phyloP scores from a whole-genome alignment of 2,888 invertebrate species.

The Leptogaster cylindrica region DNA sequence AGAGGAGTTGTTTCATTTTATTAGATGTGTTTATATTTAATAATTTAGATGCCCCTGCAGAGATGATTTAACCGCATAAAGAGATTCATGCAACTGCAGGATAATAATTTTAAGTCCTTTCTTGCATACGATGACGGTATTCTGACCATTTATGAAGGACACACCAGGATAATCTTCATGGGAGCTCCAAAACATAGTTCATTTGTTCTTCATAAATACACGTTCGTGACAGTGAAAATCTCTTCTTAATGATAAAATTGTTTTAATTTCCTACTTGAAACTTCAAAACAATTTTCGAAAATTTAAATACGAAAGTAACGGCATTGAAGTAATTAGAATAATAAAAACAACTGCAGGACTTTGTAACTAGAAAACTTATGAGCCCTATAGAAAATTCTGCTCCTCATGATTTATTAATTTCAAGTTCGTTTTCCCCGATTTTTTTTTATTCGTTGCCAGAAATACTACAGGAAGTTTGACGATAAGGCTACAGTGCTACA shows the following conservation, averaged over 20 bases:
- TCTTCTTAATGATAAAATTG: background rate
- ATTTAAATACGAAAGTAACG: too few relatives aligned
- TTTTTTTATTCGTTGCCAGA: too few relatives aligned
- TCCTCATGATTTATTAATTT: too few relatives aligned
- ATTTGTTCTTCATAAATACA: too few relatives aligned
- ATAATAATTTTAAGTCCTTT: slow-evolving; percentile 40
- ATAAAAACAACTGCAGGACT: too few relatives aligned
- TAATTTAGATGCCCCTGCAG: slow-evolving; percentile 48
- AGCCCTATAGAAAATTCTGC: too few relatives aligned
- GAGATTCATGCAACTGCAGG: slow-evolving; percentile 47
- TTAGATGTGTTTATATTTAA: slow-evolving; percentile 47
- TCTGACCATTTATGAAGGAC: slow-evolving; percentile 6
- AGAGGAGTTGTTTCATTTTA: slow-evolving; percentile 34
- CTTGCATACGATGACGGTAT: background rate
- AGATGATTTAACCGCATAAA: slow-evolving; percentile 48
- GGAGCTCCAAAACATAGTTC: background rate
- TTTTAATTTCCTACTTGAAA: background rate
- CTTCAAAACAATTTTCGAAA: background rate
- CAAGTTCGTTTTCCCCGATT: too few relatives aligned
- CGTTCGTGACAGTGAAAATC: too few relatives aligned
- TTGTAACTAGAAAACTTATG: too few relatives aligned
- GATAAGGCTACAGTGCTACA: too few relatives aligned
- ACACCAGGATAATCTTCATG: background rate
- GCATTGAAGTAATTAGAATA: too few relatives aligned
- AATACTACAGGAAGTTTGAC: too few relatives aligned